Percentiles rank a stretch among this genome's conserved stretches.
phyloP scores from a whole-genome alignment of 2,797 vertebrate genomes.

The Pseudomugil tenellus region DNA sequence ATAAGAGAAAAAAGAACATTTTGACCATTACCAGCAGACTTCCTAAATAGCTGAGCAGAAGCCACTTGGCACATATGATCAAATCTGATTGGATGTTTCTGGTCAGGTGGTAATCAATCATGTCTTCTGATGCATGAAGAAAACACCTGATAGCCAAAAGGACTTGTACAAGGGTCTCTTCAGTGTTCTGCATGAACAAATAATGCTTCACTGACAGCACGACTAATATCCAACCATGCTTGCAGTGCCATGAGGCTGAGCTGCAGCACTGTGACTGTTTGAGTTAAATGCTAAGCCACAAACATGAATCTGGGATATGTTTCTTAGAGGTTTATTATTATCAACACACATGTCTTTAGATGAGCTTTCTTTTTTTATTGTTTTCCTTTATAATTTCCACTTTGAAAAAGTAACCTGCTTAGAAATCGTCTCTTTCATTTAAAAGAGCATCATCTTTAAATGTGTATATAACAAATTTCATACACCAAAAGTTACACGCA shows the following conservation, averaged over 20 bases:
- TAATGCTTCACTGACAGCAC: neutral
- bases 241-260: neutral
- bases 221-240: neutral
- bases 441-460: neutral
- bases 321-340: neutral
- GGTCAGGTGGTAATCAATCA: constrained; percentile 1
- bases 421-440: too few relatives aligned
- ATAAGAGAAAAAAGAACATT: neutral
- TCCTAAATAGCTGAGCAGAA: neutral
- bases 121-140: constrained; percentile 6
- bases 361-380: neutral
- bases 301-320: neutral
- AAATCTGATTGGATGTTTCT: constrained; percentile 6
- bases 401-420: neutral
- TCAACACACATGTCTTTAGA: neutral
- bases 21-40: neutral
- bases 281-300: constrained; percentile 1
- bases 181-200: neutral
- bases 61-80: constrained; percentile 1
- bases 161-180: constrained; percentile 2
- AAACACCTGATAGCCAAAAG: constrained; percentile 17
- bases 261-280: neutral
- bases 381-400: too few relatives aligned
- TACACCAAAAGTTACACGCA: too few relatives aligned
- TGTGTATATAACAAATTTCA: neutral